phyloP scores from a whole-genome alignment of 2,888 invertebrate species.

The Microchrysa polita region DNA sequence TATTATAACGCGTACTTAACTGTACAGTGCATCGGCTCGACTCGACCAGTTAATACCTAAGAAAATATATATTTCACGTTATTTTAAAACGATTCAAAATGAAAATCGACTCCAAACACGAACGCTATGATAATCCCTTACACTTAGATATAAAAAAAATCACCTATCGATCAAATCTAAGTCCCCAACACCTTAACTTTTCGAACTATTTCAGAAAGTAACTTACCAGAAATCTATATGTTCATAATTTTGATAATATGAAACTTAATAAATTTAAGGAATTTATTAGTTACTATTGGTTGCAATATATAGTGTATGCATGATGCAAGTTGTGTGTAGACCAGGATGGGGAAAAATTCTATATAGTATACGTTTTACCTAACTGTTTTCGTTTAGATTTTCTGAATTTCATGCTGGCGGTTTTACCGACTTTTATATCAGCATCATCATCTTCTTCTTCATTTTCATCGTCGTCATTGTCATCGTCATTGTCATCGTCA shows the following conservation, averaged over 20 bases:
- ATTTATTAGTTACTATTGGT: conserved; percentile 3
- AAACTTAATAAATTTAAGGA: too few species aligned
- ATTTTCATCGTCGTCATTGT: conserved; percentile 60
- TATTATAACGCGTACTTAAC: conserved; percentile 39
- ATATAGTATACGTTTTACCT: conserved; percentile 37
- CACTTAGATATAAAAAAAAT: neutral
- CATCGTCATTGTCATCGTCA: conserved; percentile 62
- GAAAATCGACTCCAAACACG: too few species aligned
- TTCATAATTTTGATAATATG: neutral
- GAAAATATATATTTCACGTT: conserved; percentile 1
- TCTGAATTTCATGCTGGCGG: conserved; percentile 5
- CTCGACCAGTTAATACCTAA: conserved; percentile 31
- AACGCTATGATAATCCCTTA: neutral
- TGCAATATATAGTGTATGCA: conserved; percentile 2
- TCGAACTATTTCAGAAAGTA: too few species aligned
- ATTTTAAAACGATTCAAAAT: neutral
- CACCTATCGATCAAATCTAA: too few species aligned
- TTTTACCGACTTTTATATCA: conserved; percentile 50
- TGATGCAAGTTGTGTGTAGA: neutral
- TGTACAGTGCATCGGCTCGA: conserved; percentile 15
- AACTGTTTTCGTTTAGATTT: conserved; percentile 42
- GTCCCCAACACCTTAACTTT: too few species aligned
- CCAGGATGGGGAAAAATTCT: conserved; percentile 25
- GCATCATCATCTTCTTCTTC: conserved; percentile 63
- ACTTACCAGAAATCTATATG: neutral